Base-by-base conservation (phyloP, 1,140 invertebrate species). In the Leptopilina clavipes region DNA sequence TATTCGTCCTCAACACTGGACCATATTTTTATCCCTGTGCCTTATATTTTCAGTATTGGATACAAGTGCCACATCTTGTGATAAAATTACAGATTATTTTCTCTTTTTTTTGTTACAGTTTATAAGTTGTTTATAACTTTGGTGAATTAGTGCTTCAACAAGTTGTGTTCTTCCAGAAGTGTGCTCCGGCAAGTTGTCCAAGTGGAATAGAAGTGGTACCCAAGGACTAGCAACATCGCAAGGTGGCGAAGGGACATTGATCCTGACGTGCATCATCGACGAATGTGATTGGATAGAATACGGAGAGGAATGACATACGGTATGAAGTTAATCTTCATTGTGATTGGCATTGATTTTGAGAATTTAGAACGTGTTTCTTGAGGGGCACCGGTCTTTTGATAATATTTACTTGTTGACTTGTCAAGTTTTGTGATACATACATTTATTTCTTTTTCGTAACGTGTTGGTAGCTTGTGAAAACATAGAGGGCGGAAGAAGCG, bases 21-120 rank as follows among this genome's bases (percentile, higher is more conserved):
- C 59, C 59, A 65, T 31, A 25, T n/a, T n/a, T n/a, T n/a, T n/a
- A 59, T 19, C 18, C 18, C 25, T 65, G 59, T 65, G 59, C 59
- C 59, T 65, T 65, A 31, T 65, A 31, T n/a, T 59, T 59, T 59
- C 56, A 31, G 12, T 14, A 14, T 22, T 65, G 59, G 59, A 65
- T 65, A 65, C 12, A 65, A 65, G 59, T 65, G 59, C 59, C 59
- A 65, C 59, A 12, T 25, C 18, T 25, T 25, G 56, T 59, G 59
- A 14, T 65, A 65, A 31, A 31, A n/a, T n/a, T n/a, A n/a, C n/a
- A n/a, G 25, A 31, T n/a, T 14, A 65, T 65, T 65, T 65, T 65
- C n/a, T n/a, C n/a, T 31, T 11, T 65, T n/a, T 65, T 31, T 65
- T 25, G 22, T 31, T 65, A 31, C 56, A 22, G 19, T 59, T 59